Base-by-base conservation (phyloP, 1,140 invertebrate species). In the Psix sp. region DNA sequence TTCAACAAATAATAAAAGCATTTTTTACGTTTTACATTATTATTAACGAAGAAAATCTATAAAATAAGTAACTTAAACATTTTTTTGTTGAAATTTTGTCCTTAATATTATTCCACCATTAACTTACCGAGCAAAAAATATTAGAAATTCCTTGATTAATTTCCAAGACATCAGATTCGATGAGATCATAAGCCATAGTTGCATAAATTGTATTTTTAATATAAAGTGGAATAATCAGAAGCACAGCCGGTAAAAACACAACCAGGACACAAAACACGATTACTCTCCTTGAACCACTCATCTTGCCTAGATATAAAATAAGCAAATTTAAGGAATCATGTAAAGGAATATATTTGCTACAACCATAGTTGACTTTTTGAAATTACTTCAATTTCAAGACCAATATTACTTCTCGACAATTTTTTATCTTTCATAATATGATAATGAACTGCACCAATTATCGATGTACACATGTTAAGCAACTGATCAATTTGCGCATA, bases 141-240 rank as follows among this genome's bases (percentile, higher is more conserved):
- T 92, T 90, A 10, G 93, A 94, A 63, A 94, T 90, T 31, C 93
- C 93, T 83, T 93, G 91, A 18, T 90, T 89, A 35, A 94, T 93
- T 81, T 94, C 92, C 42, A 94, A 87, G 38, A 94, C 91, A 86
- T 95, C 94, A 14, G 93, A 94, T 84, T 95, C 93, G 2, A 92
- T 92, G 65, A 95, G 90, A 51, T 89, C 88, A 77, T 94, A 94
- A 46, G 88, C 86, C 18, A 94, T 91, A 88, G 94, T 91, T 15
- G 90, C 90, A 86, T 92, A 94, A 10, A 90, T 85, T 65, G 89
- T 90, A 80, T 94, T 92, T 21, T 93, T 88, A 66, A 95, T 85
- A 84, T 94, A 94, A 21, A 95, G 82, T 31, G 93, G 93, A 71
- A 91, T 88, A 16, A 93, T 88, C 51, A 95, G 90, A 16, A 95